phyloP scores from a whole-genome alignment of 1,140 invertebrate genomes.

The Rhagoletis zephyria region DNA sequence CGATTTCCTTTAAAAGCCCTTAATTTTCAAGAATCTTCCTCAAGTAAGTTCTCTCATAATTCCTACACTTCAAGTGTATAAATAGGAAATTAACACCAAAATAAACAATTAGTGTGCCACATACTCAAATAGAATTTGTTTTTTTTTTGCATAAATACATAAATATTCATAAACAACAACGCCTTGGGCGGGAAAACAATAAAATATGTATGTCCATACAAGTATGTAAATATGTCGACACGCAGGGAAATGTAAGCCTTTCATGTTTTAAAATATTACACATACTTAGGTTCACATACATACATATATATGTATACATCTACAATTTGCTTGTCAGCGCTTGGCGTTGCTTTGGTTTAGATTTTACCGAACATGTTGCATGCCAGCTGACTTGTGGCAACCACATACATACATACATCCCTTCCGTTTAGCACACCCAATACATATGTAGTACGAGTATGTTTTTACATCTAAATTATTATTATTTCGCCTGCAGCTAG shows the following conservation, averaged over 20 bases:
- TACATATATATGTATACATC: no score
- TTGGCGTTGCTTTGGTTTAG: background rate
- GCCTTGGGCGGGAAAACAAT: background rate
- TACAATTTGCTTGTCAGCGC: background rate
- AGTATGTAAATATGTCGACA: background rate
- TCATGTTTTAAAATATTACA: constrained; percentile 20
- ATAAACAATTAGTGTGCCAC: background rate
- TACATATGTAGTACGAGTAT: constrained; percentile 19
- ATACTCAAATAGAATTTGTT: background rate
- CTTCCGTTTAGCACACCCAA: background rate
- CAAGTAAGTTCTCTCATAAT: background rate
- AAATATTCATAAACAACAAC: background rate
- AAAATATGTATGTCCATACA: background rate
- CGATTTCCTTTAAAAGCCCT: no score
- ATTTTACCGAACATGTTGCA: background rate
- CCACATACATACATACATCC: background rate
- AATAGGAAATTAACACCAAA: constrained; percentile 24
- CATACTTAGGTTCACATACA: no score
- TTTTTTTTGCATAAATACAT: background rate
- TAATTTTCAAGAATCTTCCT: background rate
- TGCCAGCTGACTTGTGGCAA: background rate
- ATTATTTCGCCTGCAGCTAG: background rate
- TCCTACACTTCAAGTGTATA: background rate
- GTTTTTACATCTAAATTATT: constrained; percentile 24
- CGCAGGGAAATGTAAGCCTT: constrained; percentile 14